Evolutionary conservation across 2,797 vertebrate species (phyloP), one percentile per base, ranked within the genome.

Genomic region (Spea hammondii): DNA sequence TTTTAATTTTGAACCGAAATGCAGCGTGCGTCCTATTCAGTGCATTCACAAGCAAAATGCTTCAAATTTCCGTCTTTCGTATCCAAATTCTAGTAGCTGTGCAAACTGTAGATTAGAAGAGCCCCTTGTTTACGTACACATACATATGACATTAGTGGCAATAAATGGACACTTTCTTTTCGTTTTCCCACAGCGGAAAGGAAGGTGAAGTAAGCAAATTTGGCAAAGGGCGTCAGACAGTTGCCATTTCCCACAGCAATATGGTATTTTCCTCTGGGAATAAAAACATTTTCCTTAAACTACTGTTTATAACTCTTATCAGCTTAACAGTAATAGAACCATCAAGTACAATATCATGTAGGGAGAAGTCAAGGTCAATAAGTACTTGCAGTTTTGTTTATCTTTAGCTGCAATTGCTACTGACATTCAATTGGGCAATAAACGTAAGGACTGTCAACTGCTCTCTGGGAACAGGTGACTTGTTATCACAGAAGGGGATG

Each of bases 271-370:
- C 84, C 89, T 92, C 93, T 95, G 95, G 93, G 96, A 98, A 96
- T 94, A 91, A 90, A 91, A 89, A 89, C 89, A 95, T 96, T 62
- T 95, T 91, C 93, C 90, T 94, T 94, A 92, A 90, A 90, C 90
- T 88, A 88, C 89, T 91, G 88, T 88, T 92, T 92, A 89, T 91
- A 91, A 91, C 88, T 87, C 92, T 95, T 92, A 95, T 95, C 92
- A 93, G 90, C 84, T 85, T 83, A 84, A 84, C 84, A 90, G 93
- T 91, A 93, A 95, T 95, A 95, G 93, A 93, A 89, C 85, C 90
- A 96, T 94, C 88, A 90, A 90, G 89, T 89, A 87, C 90, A 90
- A 93, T 95, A 91, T 86, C 90, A 91, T 87, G 87, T 88, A 85
- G 86, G 89, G 89, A 89, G 90, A 90, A 91, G 86, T 90, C 92